phyloP scores from a whole-genome alignment of 2,113 vertebrate genomes.

The Donacobius atricapilla region DNA sequence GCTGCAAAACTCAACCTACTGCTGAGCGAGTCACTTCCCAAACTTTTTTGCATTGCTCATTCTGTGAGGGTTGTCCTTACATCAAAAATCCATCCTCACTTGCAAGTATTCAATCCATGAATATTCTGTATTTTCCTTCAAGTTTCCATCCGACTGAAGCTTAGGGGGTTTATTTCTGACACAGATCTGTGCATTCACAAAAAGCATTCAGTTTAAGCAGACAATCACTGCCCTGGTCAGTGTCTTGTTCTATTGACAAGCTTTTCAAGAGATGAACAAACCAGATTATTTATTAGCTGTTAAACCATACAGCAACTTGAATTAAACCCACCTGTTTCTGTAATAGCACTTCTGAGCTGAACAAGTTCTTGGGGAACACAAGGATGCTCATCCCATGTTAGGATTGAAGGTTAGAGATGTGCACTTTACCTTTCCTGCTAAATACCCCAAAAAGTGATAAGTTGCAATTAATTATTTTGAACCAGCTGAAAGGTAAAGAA shows the following conservation, averaged over 20 bases:
- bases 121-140: neutral
- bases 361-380: neutral
- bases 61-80: neutral
- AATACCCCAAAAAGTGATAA: neutral
- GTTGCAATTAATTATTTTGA: neutral
- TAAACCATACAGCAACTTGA: neutral
- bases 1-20: neutral
- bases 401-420: neutral
- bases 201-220: neutral
- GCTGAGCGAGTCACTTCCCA: neutral
- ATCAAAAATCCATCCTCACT: neutral
- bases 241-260: neutral
- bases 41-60: neutral
- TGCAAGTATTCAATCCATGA: neutral
- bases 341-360: constrained; percentile 22
- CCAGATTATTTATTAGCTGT: neutral
- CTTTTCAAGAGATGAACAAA: neutral
- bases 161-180: neutral
- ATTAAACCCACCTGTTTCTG: neutral
- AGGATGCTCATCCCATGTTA: neutral
- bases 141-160: neutral
- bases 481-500: neutral
- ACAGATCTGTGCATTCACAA: neutral
- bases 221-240: neutral
- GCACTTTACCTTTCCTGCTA: neutral